Evolutionary conservation across 2,113 vertebrate species (phyloP), one percentile per base, ranked within the genome.

Genomic region (Entomyzon cyanotis): DNA sequence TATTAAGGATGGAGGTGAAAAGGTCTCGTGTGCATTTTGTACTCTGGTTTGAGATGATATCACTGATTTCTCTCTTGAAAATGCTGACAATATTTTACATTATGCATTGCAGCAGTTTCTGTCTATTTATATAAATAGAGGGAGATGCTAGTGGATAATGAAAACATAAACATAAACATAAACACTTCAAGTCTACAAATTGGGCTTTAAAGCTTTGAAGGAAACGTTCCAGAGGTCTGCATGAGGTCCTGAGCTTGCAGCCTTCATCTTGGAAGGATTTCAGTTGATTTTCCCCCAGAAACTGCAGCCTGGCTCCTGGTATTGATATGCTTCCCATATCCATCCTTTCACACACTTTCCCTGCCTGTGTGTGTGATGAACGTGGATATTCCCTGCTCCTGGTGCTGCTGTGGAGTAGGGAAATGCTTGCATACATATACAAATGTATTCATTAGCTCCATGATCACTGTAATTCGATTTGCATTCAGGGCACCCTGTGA

Each of bases 381-480:
- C 1, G 18, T 33, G 79, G 9, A 8, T 59, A 23, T 63, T 62
- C 63, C 44, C 55, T 49, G 71, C 44, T 78, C 52, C 80, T 65
- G 28, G 15, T 27, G 44, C 30, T 13, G 60, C 31, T 19, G 58
- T 28, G 23, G 67, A 85, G 74, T 19, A 69, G 70, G 78, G 69
- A 70, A 77, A n/a, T 50, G 35, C 84, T 59, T 70, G 50, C 60
- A 31, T 59, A 63, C 64, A 12, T 86, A 47, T 62, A 83, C 50
- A 93, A 78, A 87, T 53, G 17, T 70, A 35, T 85, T 92, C 84
- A 92, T 94, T 87, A 89, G 80, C n/a, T 77, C 11, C 70, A 70
- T 94, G 78, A 94, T 85, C 55, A 31, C 89, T 77, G 77, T 80
- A 91, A 94, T 94, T 93, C 89, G 90, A 83, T 96, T 96, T 95